Percentiles rank a stretch among this genome's conserved stretches.
phyloP scores from a whole-genome alignment of 2,888 invertebrate species.

The Limnephilus marmoratus region DNA sequence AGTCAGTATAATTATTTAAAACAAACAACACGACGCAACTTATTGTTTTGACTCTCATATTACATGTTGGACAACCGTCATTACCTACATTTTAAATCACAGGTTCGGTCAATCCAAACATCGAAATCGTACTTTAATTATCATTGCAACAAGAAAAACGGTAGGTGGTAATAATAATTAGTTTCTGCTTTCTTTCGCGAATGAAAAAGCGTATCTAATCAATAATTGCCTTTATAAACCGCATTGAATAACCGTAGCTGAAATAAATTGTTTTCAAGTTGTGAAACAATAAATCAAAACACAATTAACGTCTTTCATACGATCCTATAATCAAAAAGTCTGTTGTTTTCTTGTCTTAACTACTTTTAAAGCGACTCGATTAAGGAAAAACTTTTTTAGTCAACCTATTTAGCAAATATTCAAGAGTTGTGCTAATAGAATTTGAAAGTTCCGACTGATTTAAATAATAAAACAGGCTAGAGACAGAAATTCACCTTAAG shows the following conservation, averaged over 20 bases:
- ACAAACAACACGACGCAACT: neutral
- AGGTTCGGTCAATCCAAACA: neutral
- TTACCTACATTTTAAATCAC: neutral
- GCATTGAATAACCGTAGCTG: neutral
- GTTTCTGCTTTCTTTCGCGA: neutral
- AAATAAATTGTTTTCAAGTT: neutral
- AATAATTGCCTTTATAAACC: neutral
- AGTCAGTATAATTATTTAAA: neutral
- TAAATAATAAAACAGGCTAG: slow-evolving; percentile 64
- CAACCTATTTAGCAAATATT: slow-evolving; percentile 61
- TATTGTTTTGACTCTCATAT: neutral
- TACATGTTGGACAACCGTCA: neutral
- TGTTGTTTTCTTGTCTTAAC: slow-evolving; percentile 41
- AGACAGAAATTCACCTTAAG: slow-evolving; percentile 63
- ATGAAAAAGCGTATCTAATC: neutral
- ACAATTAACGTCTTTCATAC: slow-evolving; percentile 24
- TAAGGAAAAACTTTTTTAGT: slow-evolving; percentile 53
- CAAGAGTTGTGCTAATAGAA: slow-evolving; percentile 63
- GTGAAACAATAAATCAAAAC: slow-evolving; percentile 39
- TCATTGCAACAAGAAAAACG: neutral
- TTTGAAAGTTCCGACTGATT: slow-evolving; percentile 62
- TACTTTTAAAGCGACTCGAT: slow-evolving; percentile 38
- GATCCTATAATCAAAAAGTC: slow-evolving; percentile 27
- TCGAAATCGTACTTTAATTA: neutral
- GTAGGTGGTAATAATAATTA: too few relatives aligned